These are phyloP conservation scores for Polyploca ridens DNA, from an alignment of 2,888 invertebrate species.

Conservation along the genomic window DNA sequence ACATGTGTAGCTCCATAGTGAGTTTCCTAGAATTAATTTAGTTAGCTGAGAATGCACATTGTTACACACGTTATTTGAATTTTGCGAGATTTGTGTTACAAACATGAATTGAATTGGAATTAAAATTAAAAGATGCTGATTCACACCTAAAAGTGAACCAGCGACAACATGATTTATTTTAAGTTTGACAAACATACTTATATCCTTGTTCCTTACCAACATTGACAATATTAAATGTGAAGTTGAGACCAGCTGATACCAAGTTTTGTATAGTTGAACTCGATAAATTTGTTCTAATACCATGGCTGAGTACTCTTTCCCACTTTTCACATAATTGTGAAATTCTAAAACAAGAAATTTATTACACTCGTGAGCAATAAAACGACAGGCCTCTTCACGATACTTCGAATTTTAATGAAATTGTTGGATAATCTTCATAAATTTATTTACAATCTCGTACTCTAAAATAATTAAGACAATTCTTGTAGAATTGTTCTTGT, in stretches of 20 bases:
- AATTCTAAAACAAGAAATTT: conserved; percentile 62
- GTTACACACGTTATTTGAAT: too few relatives aligned
- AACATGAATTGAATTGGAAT: neutral
- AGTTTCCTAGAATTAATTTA: conserved; percentile 68
- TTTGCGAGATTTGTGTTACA: too few relatives aligned
- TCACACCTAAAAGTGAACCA: too few relatives aligned
- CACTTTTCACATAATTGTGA: conserved; percentile 88
- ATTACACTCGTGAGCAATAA: neutral
- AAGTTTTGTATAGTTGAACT: conserved; percentile 75
- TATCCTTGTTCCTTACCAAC: conserved; percentile 64
- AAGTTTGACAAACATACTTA: neutral
- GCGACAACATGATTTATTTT: neutral
- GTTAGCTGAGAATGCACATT: too few relatives aligned
- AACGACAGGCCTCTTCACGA: too few relatives aligned
- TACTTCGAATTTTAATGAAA: too few relatives aligned
- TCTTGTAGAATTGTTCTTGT: too few relatives aligned
- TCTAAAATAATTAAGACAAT: too few relatives aligned
- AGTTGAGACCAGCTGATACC: conserved; percentile 78
- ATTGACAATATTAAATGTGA: conserved; percentile 79
- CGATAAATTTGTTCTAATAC: conserved; percentile 86
- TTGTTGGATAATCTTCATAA: too few relatives aligned
- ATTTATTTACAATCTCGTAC: too few relatives aligned
- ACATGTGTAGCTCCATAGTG: conserved; percentile 92
- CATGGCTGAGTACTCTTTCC: conserved; percentile 91
- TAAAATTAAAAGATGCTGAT: neutral